These are phyloP conservation scores for Aphelocoma californica DNA, from an alignment of 2,797 vertebrate species.

Conservation along the genomic window DNA sequence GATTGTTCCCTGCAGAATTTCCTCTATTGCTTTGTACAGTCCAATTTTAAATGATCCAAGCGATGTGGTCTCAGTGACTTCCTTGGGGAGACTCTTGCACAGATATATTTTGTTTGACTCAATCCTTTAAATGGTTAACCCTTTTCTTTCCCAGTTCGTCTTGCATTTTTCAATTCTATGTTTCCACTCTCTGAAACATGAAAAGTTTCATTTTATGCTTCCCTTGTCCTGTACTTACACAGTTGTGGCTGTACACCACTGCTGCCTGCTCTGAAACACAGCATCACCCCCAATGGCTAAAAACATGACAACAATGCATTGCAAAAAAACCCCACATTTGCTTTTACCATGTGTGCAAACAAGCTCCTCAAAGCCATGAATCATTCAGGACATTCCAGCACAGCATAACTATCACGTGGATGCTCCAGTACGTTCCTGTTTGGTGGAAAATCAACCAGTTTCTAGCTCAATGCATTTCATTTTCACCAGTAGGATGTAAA, in stretches of 20 bases:
- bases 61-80: conserved; percentile 34
- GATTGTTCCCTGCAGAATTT: conserved; percentile 55
- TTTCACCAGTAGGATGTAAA: not conserved
- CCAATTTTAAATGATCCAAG: conserved; percentile 63
- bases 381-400: not conserved
- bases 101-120: conserved; percentile 42
- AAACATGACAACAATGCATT: fast-evolving
- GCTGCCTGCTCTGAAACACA: not conserved
- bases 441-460: not conserved
- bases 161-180: not conserved
- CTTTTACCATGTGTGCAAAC: not conserved
- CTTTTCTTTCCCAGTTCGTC: not conserved
- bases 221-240: not conserved
- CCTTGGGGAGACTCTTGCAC: conserved; percentile 28
- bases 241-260: not conserved
- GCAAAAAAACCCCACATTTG: not conserved
- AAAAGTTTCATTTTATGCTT: not conserved
- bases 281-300: not conserved
- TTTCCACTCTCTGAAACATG: not conserved
- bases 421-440: not conserved
- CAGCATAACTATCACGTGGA: fast-evolving
- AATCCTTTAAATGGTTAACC: conserved; percentile 35
- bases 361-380: not conserved
- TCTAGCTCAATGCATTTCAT: not conserved
- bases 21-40: conserved; percentile 26